Percentiles rank a stretch among this genome's conserved stretches.
phyloP scores from a whole-genome alignment of 2,113 vertebrate species.

The Coryphaenoides rupestris region DNA sequence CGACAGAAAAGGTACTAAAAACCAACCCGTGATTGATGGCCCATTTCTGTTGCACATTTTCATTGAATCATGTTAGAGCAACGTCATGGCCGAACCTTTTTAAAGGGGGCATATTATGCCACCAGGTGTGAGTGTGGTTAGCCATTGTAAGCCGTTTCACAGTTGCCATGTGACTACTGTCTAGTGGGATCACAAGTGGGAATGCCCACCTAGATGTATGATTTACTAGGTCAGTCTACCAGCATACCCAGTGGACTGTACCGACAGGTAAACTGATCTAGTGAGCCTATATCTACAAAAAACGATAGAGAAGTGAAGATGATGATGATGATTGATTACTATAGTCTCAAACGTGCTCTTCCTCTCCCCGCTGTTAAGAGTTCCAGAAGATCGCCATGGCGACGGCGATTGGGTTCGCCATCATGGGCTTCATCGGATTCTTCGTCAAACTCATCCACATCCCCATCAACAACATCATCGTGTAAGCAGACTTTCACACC shows the following conservation, averaged over 20 bases:
- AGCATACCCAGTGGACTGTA: too few species aligned
- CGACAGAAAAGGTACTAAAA: conserved; percentile 99
- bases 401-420: conserved; percentile 97
- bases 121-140: too few species aligned
- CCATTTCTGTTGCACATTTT: background rate
- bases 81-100: too few species aligned
- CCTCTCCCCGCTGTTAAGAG: conserved; percentile 71
- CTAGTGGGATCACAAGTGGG: too few species aligned
- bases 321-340: background rate
- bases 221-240: too few species aligned
- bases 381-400: conserved; percentile 99
- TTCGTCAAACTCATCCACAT: conserved; percentile 98
- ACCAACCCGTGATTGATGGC: background rate
- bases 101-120: too few species aligned
- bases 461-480: conserved; percentile 99
- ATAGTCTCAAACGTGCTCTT: background rate
- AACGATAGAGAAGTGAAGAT: too few species aligned
- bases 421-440: conserved; percentile 99
- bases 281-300: background rate
- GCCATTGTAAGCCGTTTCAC: too few species aligned
- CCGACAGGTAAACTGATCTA: too few species aligned
- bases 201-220: too few species aligned
- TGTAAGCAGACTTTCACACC: conserved; percentile 79
- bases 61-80: background rate
- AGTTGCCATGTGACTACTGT: too few species aligned